phyloP scores from a whole-genome alignment of 2,113 vertebrate species.

The Hippolais icterina region DNA sequence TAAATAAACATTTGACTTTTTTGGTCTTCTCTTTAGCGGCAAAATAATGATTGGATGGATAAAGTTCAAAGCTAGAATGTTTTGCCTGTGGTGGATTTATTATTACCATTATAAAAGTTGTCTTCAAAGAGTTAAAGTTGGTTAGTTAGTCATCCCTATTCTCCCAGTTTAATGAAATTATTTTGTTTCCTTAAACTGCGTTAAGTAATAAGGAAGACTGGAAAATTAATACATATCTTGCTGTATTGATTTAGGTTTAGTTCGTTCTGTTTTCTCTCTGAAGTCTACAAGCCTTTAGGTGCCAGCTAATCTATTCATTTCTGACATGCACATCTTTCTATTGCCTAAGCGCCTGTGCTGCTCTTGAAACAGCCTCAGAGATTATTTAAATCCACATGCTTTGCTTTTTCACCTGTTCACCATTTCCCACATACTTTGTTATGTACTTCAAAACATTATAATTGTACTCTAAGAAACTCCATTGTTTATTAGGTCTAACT shows the following conservation, averaged over 20 bases:
- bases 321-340: not conserved
- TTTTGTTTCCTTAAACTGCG: slow-evolving; percentile 32
- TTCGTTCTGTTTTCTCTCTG: slow-evolving; percentile 33
- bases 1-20: slow-evolving; percentile 1
- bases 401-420: not conserved
- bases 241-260: slow-evolving; percentile 12
- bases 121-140: slow-evolving; percentile 12
- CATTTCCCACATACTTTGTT: not conserved
- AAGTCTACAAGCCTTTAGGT: slow-evolving; percentile 24
- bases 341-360: not conserved
- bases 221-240: not conserved
- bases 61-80: slow-evolving; percentile 40
- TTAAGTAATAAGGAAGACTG: slow-evolving; percentile 13
- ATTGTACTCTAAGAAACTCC: not conserved
- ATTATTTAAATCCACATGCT: slow-evolving; percentile 1
- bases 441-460: not conserved
- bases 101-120: not conserved
- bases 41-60: slow-evolving; percentile 1
- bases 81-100: slow-evolving; percentile 28
- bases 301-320: not conserved
- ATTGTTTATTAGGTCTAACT: not conserved
- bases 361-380: slow-evolving; percentile 10
- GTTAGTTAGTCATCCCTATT: not conserved
- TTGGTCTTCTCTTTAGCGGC: not conserved
- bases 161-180: slow-evolving; percentile 6